Evolutionary conservation across 2,113 vertebrate genomes (phyloP), one percentile per base, ranked within the genome.

Genomic region (Centrocercus urophasianus): DNA sequence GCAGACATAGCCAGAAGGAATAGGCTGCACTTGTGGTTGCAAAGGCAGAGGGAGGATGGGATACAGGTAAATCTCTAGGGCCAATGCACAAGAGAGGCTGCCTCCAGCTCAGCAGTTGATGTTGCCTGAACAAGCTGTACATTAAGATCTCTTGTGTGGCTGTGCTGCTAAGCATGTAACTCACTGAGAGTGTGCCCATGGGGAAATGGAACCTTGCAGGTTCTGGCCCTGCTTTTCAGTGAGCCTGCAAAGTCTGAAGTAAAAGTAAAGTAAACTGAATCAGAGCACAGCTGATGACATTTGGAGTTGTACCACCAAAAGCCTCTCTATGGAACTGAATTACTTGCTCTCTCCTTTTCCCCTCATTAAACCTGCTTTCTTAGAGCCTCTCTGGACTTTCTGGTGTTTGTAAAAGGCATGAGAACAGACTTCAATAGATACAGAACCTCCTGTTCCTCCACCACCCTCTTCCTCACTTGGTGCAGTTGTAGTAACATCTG

Each of bases 181-280:
- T 80, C 27, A 54, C 14, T 38, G 18, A 42, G 45, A n/a, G 27
- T 54, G 20, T 1, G 1, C 0, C 3, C 5, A 57, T 0, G 2
- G 61, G 45, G 27, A 90, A 93, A 94, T 5, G 3, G 36, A 87
- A 70, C 24, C n/a, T 70, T 66, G 13, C n/a, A 30, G 40, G 38
- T n/a, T 88, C 80, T 79, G n/a, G 6, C 18, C 43, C 61, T 60
- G 30, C 28, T 69, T 9, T 36, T 90, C 43, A 15, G 40, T 40
- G 70, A 92, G 69, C 28, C 28, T 90, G 42, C 73, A 25, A 21
- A 74, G 30, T 72, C 34, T 47, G 42, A 43, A 17, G 16, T 43
- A 43, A 43, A 43, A 43, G 42, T 43, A 38, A 60, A 81, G 45
- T 11, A 93, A 87, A 79, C 20, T n/a, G 61, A 12, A 36, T 40